A percentile compares a stretch with the other conserved stretches of the same genome.
These are phyloP conservation scores for Cnemophilus loriae DNA, from an alignment of 2,113 vertebrate genomes.

Conservation along the genomic window DNA sequence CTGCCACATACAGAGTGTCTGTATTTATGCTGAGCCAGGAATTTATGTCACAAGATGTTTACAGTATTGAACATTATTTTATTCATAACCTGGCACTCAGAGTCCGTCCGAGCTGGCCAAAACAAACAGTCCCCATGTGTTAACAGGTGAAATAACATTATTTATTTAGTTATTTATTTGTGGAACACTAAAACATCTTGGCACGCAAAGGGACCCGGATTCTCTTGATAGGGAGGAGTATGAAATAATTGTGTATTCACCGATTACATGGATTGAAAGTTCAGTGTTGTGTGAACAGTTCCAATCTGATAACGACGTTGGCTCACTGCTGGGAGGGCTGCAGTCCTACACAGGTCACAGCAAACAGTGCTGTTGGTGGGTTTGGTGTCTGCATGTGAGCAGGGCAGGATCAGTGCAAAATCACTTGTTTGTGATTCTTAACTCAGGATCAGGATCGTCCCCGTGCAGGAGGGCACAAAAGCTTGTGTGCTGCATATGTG, in stretches of 20 bases:
- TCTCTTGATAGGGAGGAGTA: not conserved
- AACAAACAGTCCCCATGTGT: constrained; percentile 7
- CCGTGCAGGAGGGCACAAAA: not conserved
- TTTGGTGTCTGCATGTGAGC: not conserved
- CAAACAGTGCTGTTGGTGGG: not conserved
- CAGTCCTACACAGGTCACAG: not conserved
- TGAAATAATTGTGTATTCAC: not conserved
- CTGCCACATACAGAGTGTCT: not conserved
- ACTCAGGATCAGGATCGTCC: not conserved
- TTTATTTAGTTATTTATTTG: constrained; percentile 29
- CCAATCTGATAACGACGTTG: constrained; percentile 43
- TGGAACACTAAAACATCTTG: not conserved
- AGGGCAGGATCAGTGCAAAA: not conserved
- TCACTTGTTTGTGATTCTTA: not conserved
- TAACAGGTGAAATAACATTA: constrained; percentile 52
- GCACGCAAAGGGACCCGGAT: not conserved
- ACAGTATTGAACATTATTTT: constrained; percentile 19
- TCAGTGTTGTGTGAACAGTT: not conserved
- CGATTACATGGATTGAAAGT: not conserved
- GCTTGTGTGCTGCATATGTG: not conserved
- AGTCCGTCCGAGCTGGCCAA: not conserved
- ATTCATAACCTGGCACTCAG: constrained; percentile 15
- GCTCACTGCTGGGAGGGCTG: not conserved
- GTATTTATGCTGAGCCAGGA: constrained; percentile 46
- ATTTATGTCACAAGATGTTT: constrained; percentile 41